Base-by-base conservation (phyloP, 2,888 invertebrate genomes). In the Eueremaeus valkanovi region DNA sequence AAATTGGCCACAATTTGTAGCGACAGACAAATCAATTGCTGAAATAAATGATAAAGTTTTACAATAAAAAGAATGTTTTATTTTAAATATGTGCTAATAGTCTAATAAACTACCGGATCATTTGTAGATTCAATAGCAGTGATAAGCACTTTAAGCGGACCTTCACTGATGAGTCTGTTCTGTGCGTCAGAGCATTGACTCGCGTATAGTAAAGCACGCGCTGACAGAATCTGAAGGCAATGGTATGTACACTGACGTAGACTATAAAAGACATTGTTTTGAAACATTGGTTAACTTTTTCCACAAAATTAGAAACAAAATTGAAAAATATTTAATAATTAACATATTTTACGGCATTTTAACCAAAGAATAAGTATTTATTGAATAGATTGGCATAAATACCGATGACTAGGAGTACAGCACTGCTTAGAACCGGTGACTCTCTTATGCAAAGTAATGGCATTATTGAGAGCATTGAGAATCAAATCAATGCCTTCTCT, bases 21-120 rank as follows among this genome's bases (percentile, higher is more conserved):
- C 76, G 88, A 84, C 78, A 88, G 84, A 81, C 88, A 88, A 76
- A 88, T 83, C 24, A 88, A 84, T 85, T 88, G 88, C 88, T 88
- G 83, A 74, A 74, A 36, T 29, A 75, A 21, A 21, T 21, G 73
- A 66, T 13, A 16, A 49, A 63, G 45, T 13, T 29, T 31, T 18
- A 6, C 13, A 36, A 42, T 61, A 75, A 74, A 58, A 58, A 24
- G 27, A 27, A 27, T 6, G 13, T 27, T 24, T 58, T 24, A 6
- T 58, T 24, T 58, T 27, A 6, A 29, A 5, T 24, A 21, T 61
- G 3, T 13, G 21, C 8, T 5, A 61, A 27, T 31, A 29, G 27
- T 21, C 31, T 61, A 31, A 31, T 61, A 8, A 18, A 31, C 84
- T 81, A 88, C 88, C 77, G 88, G 88, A 80, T 88, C 88, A 79